These are phyloP conservation scores for Oreonectes daqikongensis DNA, from an alignment of 2,797 vertebrate genomes.

Conservation along the genomic window DNA sequence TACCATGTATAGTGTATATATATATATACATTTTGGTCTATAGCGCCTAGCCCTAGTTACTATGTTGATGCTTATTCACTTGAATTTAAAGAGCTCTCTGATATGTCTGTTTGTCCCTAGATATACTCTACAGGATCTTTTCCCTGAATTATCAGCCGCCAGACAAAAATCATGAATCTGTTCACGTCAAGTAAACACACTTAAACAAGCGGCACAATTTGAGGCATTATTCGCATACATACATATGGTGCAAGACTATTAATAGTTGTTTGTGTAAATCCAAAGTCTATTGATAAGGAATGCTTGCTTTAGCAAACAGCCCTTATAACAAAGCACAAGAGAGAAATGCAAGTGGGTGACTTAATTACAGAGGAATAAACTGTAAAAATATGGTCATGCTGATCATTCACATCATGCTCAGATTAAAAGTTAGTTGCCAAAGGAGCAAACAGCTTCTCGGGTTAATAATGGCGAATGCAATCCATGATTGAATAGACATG, in stretches of 20 bases:
- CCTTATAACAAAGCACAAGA: slow-evolving; percentile 27
- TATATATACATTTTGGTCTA: too few relatives aligned
- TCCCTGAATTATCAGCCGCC: background rate
- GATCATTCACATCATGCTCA: background rate
- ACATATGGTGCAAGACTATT: background rate
- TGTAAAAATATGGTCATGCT: background rate
- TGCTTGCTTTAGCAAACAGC: slow-evolving; percentile 17
- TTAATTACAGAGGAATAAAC: background rate
- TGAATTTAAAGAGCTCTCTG: too few relatives aligned
- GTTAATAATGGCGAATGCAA: background rate
- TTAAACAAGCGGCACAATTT: background rate
- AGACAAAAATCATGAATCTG: background rate
- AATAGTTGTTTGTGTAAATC: background rate
- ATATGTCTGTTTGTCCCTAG: too few relatives aligned
- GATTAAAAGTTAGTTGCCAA: background rate
- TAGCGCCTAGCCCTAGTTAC: too few relatives aligned
- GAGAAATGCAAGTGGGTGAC: slow-evolving; percentile 16
- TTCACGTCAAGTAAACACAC: too few relatives aligned
- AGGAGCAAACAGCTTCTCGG: background rate
- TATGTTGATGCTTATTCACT: too few relatives aligned
- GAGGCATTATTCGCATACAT: background rate
- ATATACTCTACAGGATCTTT: background rate
- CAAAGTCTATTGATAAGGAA: background rate
- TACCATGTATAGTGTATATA: too few relatives aligned
- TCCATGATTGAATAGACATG: background rate